Conservation (phyloP, 1,140 invertebrate genomes). For the Microplitis mediator region DNA sequence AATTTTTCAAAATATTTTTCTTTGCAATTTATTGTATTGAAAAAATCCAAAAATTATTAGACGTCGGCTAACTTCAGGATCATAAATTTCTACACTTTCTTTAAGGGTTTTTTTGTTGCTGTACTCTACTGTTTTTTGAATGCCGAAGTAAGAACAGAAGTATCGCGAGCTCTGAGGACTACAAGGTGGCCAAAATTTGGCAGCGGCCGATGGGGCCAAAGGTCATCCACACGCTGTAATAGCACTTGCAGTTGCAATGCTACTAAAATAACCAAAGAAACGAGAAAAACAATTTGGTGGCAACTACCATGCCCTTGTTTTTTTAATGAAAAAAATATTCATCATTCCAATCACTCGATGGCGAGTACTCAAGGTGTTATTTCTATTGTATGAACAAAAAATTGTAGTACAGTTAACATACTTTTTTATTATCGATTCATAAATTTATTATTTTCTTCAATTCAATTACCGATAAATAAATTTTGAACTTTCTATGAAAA, state of each 20-base stretch:
- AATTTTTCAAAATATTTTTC: background rate
- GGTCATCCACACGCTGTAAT: constrained; percentile 41
- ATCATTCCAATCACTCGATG: constrained; percentile 53
- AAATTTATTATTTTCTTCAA: background rate
- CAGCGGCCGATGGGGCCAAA: constrained; percentile 29
- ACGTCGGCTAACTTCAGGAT: too few species aligned
- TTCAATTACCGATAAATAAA: background rate
- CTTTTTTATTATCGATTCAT: background rate
- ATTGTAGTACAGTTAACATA: background rate
- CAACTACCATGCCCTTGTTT: constrained; percentile 37
- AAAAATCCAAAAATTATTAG: too few species aligned
- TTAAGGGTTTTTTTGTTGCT: constrained; percentile 73
- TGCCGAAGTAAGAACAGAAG: constrained; percentile 67
- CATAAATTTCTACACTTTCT: too few species aligned
- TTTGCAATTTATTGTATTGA: too few species aligned
- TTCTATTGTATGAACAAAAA: constrained; percentile 31
- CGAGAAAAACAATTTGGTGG: constrained; percentile 37
- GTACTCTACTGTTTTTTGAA: constrained; percentile 75
- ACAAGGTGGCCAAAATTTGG: constrained; percentile 42
- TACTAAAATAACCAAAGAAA: constrained; percentile 30
- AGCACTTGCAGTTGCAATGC: constrained; percentile 50
- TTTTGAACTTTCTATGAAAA: too few species aligned
- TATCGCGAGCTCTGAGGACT: constrained; percentile 48
- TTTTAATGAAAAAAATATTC: constrained; percentile 32
- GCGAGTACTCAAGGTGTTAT: constrained; percentile 56